Evolutionary conservation across 2,888 invertebrate genomes (phyloP), one percentile per base, ranked within the genome.

Genomic region (Caenorhabditis sp.): DNA sequence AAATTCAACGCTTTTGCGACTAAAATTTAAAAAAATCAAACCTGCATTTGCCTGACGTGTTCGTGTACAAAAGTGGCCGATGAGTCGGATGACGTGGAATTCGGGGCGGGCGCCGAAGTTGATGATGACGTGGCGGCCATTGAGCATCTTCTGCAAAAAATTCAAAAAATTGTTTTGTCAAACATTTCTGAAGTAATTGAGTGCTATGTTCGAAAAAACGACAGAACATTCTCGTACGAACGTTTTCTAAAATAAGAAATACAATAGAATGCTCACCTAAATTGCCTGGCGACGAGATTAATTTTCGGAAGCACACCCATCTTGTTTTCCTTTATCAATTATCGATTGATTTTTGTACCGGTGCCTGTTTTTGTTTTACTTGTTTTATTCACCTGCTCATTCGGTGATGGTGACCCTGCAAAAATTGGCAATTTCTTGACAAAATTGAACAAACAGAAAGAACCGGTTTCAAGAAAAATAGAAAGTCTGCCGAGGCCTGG

Each of bases 1-100:
- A n/a, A n/a, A n/a, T n/a, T n/a, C n/a, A n/a, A n/a, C n/a, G n/a
- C n/a, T 22, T 45, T 45, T 45, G 5, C 7, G 15, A 37, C 13
- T 13, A 13, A 17, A 41, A 41, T 5, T n/a, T 17, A 17, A 45
- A 41, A 45, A 45, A 45, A 45, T 53, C 15, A 20, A 1, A 68
- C 76, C 76, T 77, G 77, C 71, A 72, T 72, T 45, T 66, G 71
- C 37, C 59, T 58, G 45, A 77, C 55, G 48, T 72, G 77, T 17
- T 77, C 71, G 15, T 72, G 65, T 24, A 77, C 46, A 32, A 76
- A 76, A 22, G 56, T 32, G 13, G 45, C 20, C 1, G 61, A 62
- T 55, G 43, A 48, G 11, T 61, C 62, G 15, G 63, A 26, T 35
- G 74, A 48, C 13, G 56, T 17, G n/a, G 48, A 26, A 27, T n/a